Percentiles rank a stretch among this genome's conserved stretches.
phyloP scores from a whole-genome alignment of 2,888 invertebrate species.

The Pristionchus arcanus region DNA sequence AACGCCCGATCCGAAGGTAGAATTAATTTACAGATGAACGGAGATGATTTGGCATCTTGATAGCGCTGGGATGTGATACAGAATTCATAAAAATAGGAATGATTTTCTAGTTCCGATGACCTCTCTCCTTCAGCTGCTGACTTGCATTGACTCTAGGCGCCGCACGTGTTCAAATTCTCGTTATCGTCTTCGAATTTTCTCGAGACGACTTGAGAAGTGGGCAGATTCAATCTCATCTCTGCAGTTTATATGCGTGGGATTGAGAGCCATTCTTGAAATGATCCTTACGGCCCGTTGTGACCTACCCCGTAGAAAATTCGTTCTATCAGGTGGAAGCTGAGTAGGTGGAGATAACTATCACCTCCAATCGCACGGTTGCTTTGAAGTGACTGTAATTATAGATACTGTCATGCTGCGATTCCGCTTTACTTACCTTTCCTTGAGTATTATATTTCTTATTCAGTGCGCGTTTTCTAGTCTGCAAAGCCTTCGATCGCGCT shows the following conservation, averaged over 20 bases:
- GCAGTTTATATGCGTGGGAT: background rate
- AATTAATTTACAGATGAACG: too few relatives aligned
- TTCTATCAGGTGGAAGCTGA: too few relatives aligned
- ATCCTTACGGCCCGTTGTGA: too few relatives aligned
- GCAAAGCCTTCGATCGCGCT: background rate
- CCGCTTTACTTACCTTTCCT: background rate
- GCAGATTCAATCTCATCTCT: background rate
- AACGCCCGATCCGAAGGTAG: slow-evolving; percentile 19
- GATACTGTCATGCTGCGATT: background rate
- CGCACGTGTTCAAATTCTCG: background rate
- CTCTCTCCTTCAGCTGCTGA: background rate
- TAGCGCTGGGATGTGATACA: too few relatives aligned
- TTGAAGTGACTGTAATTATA: background rate
- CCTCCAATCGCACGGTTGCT: background rate
- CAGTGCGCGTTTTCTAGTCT: slow-evolving; percentile 7
- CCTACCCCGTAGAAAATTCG: too few relatives aligned
- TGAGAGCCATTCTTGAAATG: background rate
- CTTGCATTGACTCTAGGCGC: background rate
- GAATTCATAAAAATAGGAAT: too few relatives aligned
- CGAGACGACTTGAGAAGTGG: background rate
- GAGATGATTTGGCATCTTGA: too few relatives aligned
- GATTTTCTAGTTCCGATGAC: too few relatives aligned
- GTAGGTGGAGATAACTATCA: background rate
- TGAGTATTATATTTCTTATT: background rate
- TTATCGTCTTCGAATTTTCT: background rate